A percentile compares a stretch with the other conserved stretches of the same genome.
Conservation (phyloP, 2,113 vertebrate species). For the Spea multiplicata region DNA sequence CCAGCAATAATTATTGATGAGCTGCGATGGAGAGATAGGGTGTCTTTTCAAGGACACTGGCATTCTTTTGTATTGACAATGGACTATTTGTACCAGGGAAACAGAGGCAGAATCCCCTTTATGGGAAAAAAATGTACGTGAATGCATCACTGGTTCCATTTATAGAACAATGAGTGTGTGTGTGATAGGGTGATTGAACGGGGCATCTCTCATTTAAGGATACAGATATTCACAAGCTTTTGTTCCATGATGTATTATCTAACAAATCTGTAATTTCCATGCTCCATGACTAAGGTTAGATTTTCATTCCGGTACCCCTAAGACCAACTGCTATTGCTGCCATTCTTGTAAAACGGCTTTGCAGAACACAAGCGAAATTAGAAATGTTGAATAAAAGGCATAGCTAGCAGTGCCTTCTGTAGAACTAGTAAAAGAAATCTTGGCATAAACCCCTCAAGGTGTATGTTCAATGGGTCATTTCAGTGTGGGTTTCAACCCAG, state of each 20-base stretch:
- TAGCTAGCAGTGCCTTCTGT: no score
- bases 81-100: conserved; percentile 20
- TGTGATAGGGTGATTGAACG: neutral
- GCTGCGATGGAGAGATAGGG: conserved; percentile 22
- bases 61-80: conserved; percentile 16
- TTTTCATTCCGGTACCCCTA: no score
- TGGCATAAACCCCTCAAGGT: no score
- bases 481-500: no score
- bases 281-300: no score
- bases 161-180: neutral
- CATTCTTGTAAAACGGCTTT: no score
- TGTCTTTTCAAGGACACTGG: conserved; percentile 8
- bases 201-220: neutral
- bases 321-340: no score
- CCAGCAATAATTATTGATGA: conserved; percentile 35
- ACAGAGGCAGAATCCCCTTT: neutral
- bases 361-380: no score
- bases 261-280: neutral
- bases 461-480: no score
- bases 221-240: no score
- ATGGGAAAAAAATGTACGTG: conserved; percentile 1
- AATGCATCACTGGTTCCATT: conserved; percentile 7
- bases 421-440: no score
- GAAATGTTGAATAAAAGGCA: no score
- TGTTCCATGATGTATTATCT: neutral